Evolutionary conservation across 2,888 invertebrate species (phyloP).

Genomic region (Trypoxylon attenuatum): DNA sequence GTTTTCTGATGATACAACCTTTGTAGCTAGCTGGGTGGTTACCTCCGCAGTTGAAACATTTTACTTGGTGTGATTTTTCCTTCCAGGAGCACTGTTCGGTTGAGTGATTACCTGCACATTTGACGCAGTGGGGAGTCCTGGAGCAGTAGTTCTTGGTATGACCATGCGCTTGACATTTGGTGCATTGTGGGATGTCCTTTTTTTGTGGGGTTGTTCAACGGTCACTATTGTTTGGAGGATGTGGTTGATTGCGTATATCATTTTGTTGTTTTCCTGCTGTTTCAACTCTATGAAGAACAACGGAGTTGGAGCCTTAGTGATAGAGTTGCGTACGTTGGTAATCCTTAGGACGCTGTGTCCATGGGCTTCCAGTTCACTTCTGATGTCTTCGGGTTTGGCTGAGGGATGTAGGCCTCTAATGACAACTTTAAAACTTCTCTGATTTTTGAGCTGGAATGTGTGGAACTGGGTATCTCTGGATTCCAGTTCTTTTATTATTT

Average conservation of each 20-base stretch:
- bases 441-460: conserved; percentile 21
- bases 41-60: too few relatives aligned
- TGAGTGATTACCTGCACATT: too few relatives aligned
- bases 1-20: too few relatives aligned
- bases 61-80: too few relatives aligned
- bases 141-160: conserved; percentile 44
- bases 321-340: conserved; percentile 18
- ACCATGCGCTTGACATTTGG: too few relatives aligned
- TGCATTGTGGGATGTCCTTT: too few relatives aligned
- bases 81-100: conserved; percentile 42
- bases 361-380: conserved; percentile 20
- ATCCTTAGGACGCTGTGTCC: conserved; percentile 37
- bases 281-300: conserved; percentile 40
- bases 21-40: too few relatives aligned
- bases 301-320: conserved; percentile 23
- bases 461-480: conserved; percentile 2
- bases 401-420: conserved; percentile 15
- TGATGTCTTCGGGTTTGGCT: conserved; percentile 20
- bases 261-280: conserved; percentile 32
- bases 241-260: conserved; percentile 33
- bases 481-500: background rate
- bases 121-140: conserved; percentile 34
- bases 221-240: conserved; percentile 25
- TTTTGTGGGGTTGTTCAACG: conserved; percentile 38
- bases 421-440: too few relatives aligned